Evolutionary conservation across 2,113 vertebrate genomes (phyloP).

Genomic region (Chlamydotis undulata): DNA sequence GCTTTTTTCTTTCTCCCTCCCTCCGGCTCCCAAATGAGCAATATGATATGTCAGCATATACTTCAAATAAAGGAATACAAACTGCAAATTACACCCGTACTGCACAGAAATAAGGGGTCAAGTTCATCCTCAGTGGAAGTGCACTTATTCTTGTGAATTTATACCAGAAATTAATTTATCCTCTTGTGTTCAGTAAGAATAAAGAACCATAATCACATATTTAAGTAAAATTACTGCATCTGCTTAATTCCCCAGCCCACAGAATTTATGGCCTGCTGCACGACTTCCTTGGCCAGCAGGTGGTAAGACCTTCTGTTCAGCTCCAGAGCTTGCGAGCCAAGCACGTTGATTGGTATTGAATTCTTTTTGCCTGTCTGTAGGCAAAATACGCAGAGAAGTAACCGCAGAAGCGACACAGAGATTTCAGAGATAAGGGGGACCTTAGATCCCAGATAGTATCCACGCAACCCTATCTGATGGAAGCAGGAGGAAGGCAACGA

Average conservation of each 20-base stretch:
- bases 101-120: not conserved
- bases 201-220: not conserved
- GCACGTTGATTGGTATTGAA: not conserved
- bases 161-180: not conserved
- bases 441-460: not conserved
- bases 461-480: not conserved
- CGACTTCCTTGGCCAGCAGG: conserved; percentile 50
- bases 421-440: not conserved
- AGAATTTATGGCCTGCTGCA: conserved; percentile 19
- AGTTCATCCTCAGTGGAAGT: not conserved
- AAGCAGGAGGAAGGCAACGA: not conserved
- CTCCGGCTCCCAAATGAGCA: not conserved
- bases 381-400: not conserved
- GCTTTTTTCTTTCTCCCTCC: not conserved
- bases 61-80: not conserved
- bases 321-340: not conserved
- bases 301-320: conserved; percentile 56
- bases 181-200: not conserved
- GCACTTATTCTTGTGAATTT: not conserved
- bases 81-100: not conserved
- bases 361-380: not conserved
- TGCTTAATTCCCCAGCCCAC: conserved; percentile 24
- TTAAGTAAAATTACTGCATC: conserved; percentile 49
- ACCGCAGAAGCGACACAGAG: not conserved
- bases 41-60: not conserved